Conservation (phyloP, 2,113 vertebrate species). For the Calidris pygmaea region DNA sequence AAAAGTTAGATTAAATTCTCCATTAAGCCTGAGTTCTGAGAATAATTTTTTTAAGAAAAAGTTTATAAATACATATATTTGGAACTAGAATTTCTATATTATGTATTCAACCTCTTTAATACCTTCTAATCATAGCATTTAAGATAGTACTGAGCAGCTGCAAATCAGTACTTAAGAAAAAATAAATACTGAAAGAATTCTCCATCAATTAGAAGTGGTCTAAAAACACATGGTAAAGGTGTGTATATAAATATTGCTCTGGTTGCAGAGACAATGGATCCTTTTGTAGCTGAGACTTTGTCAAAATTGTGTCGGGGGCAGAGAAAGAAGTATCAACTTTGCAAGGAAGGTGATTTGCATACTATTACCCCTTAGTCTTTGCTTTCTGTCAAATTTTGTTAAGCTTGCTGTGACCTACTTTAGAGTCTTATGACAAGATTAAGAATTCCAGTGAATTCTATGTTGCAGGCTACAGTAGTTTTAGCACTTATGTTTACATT, state of each 20-base stretch:
- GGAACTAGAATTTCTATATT: neutral
- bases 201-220: neutral
- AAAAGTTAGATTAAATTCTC: neutral
- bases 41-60: neutral
- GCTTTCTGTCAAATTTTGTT: slow-evolving; percentile 59
- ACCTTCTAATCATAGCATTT: neutral
- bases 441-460: slow-evolving; percentile 43
- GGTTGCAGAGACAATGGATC: neutral
- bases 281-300: slow-evolving; percentile 1
- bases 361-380: slow-evolving; percentile 50
- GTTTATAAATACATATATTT: neutral
- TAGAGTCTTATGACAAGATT: slow-evolving; percentile 55
- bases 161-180: neutral
- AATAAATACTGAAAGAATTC: neutral
- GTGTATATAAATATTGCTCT: neutral
- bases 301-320: neutral
- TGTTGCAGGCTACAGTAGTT: neutral
- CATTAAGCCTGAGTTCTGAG: neutral
- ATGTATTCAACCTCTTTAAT: neutral
- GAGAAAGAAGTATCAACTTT: slow-evolving; percentile 1
- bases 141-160: neutral
- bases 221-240: neutral
- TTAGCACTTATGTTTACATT: slow-evolving; percentile 2
- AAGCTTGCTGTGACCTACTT: slow-evolving; percentile 77
- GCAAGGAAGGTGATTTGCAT: slow-evolving; percentile 45